Evolutionary conservation across 2,888 invertebrate species (phyloP).

Genomic region (Hemithea aestivaria): DNA sequence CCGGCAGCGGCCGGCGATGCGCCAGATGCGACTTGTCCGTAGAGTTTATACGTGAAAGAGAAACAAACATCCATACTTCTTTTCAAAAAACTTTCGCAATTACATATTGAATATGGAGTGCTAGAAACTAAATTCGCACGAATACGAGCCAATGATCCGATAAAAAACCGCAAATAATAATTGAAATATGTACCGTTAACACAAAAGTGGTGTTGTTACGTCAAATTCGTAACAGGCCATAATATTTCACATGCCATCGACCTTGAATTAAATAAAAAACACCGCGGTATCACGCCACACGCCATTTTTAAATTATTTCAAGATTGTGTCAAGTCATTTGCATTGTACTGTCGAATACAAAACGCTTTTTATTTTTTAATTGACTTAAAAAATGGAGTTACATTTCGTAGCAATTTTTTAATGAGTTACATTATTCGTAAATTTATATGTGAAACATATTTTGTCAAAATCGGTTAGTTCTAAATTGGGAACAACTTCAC

Average conservation of each 20-base stretch:
- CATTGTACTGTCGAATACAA: slow-evolving; percentile 26
- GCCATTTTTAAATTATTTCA: slow-evolving; percentile 37
- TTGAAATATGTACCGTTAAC: not conserved
- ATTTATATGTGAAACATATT: too few relatives aligned
- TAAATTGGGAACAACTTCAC: too few relatives aligned
- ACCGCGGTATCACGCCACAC: slow-evolving; percentile 32
- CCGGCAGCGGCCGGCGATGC: too few relatives aligned
- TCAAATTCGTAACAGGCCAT: slow-evolving; percentile 1
- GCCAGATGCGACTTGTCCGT: too few relatives aligned
- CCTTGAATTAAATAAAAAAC: slow-evolving; percentile 11
- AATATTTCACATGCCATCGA: slow-evolving; percentile 6
- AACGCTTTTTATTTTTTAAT: not conserved
- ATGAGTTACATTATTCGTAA: not conserved
- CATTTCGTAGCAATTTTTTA: slow-evolving; percentile 1
- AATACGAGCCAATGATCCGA: too few relatives aligned
- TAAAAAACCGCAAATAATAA: too few relatives aligned
- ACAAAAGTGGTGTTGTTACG: not conserved
- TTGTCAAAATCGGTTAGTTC: too few relatives aligned
- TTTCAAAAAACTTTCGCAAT: too few relatives aligned
- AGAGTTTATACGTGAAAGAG: too few relatives aligned
- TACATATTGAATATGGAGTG: too few relatives aligned
- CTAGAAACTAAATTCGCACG: too few relatives aligned
- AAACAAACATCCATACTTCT: too few relatives aligned
- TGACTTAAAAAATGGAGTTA: not conserved
- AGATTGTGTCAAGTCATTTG: slow-evolving; percentile 38